Evolutionary conservation across 1,140 invertebrate species (phyloP).

Genomic region (Drosophila leontia): DNA sequence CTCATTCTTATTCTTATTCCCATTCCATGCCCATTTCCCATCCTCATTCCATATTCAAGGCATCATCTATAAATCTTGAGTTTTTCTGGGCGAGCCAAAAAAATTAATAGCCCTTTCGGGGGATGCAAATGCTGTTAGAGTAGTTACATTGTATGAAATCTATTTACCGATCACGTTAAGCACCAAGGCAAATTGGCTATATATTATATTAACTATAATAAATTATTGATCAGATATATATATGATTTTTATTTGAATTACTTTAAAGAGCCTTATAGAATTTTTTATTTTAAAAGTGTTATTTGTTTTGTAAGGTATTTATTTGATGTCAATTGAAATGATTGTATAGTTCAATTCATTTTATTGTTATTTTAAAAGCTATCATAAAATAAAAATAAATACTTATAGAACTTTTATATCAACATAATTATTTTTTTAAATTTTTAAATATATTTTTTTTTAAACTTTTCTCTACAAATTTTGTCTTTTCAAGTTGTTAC

Average conservation of each 20-base stretch:
- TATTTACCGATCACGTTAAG: slow-evolving; percentile 12
- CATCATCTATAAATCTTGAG: slow-evolving; percentile 19
- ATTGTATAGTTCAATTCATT: background rate
- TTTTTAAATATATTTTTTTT: too few species aligned
- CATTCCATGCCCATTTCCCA: slow-evolving; percentile 1
- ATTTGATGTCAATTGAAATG: background rate
- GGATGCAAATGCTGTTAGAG: background rate
- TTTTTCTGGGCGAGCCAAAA: slow-evolving; percentile 5
- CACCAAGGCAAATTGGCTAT: too few species aligned
- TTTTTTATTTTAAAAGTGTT: background rate
- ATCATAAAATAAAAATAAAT: background rate
- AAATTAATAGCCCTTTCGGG: slow-evolving; percentile 9
- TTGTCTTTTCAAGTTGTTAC: too few species aligned
- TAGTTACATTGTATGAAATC: background rate
- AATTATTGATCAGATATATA: background rate
- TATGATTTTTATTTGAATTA: background rate
- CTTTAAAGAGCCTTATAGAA: background rate
- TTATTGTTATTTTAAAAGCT: too few species aligned
- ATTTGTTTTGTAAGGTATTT: background rate
- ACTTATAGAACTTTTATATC: background rate
- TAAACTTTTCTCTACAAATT: too few species aligned
- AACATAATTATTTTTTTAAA: background rate
- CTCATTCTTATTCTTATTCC: background rate
- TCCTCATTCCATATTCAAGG: slow-evolving; percentile 35
- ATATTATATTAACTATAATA: slow-evolving; percentile 10